Evolutionary conservation across 2,888 invertebrate species (phyloP), one percentile per base, ranked within the genome.

Genomic region (Vanessa cardui): DNA sequence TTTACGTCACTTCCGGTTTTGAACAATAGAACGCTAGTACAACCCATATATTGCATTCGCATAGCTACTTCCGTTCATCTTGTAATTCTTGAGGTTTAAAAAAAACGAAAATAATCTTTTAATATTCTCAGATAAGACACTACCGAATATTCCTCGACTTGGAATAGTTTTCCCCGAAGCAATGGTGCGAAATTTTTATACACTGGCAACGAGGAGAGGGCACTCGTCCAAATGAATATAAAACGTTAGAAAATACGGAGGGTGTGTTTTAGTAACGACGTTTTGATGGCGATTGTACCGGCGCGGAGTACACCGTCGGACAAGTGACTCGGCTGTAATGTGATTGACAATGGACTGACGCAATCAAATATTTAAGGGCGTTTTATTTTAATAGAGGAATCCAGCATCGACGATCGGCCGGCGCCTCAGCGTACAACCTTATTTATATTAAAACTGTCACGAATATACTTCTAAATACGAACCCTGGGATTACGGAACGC

Each of bases 241-340:
- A 78, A 81, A 82, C 78, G 77, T 72, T 76, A 78, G 75, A 74
- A 79, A 81, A 80, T 77, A 77, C 71, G 68, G 74, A 74, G 79
- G 84, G 84, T 81, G 79, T 80, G 78, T 77, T 78, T 73, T 68
- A 76, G 79, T 86, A 85, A 85, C 80, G 83, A 79, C 74, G 72
- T 74, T 85, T 83, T 84, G 85, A 85, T 86, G 81, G 80, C 77
- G 81, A 78, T 72, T 74, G 77, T 76, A 72, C 71, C 76, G 76
- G 74, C 74, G 31, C 52, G 69, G 18, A 47, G 45, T 50, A 46
- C 62, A 58, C 58, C 72, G 73, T 73, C 74, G 72, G 73, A 74
- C 72, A 75, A 73, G 73, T 72, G 68, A 63, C 61, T 70, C 77
- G 49, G 73, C 74, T 72, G 78, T 84, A 82, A 84, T 81, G 78